Evolutionary conservation across 2,797 vertebrate species (phyloP).

Genomic region (Philypnodon macrostomus): DNA sequence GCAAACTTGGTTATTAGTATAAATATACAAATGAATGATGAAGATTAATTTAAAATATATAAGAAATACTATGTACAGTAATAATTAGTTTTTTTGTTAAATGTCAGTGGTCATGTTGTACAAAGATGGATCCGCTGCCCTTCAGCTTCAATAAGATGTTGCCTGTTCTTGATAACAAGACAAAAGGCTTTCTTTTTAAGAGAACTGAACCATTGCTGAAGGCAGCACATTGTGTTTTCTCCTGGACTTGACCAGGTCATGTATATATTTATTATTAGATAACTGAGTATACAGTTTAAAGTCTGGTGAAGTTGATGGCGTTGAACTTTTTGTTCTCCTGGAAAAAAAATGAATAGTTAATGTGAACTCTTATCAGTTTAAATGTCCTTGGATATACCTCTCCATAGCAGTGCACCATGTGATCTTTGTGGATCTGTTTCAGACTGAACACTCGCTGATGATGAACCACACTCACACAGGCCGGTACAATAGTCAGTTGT

Average conservation of each 20-base stretch:
- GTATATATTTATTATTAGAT: conserved; percentile 79
- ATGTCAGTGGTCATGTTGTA: conserved; percentile 75
- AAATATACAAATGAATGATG: conserved; percentile 83
- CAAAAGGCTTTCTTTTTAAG: conserved; percentile 41
- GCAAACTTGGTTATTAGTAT: conserved; percentile 77
- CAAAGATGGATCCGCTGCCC: conserved; percentile 61
- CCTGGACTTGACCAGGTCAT: conserved; percentile 67
- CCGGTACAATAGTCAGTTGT: conserved; percentile 65
- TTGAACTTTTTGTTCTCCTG: conserved; percentile 61
- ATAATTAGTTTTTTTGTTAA: conserved; percentile 73
- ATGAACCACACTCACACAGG: conserved; percentile 72
- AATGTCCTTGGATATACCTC: conserved; percentile 81
- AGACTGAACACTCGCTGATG: conserved; percentile 65
- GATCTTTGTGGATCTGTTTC: conserved; percentile 64
- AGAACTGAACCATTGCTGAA: conserved; percentile 61
- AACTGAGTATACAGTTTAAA: conserved; percentile 72
- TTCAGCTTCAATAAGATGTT: conserved; percentile 61
- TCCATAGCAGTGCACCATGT: conserved; percentile 66
- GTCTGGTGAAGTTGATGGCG: conserved; percentile 67
- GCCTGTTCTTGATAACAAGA: conserved; percentile 64
- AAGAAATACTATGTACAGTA: conserved; percentile 85
- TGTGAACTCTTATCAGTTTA: conserved; percentile 73
- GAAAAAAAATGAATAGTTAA: conserved; percentile 54
- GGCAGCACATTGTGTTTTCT: conserved; percentile 50
- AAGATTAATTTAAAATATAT: conserved; percentile 87